These are phyloP conservation scores for Drosophila crucigera DNA, from an alignment of 2,888 invertebrate species.

Conservation along the genomic window DNA sequence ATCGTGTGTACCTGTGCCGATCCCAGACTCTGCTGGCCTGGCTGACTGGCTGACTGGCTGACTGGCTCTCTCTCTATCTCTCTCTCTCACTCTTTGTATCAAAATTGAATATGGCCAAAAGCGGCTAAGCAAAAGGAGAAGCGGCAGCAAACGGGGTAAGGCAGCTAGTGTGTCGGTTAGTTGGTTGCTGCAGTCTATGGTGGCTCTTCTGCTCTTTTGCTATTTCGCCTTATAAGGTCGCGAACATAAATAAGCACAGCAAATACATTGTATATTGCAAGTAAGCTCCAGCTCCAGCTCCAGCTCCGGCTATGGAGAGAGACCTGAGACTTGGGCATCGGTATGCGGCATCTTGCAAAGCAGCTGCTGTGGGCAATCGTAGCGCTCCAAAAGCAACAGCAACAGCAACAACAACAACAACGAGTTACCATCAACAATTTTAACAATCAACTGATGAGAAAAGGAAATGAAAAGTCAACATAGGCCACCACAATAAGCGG, in stretches of 20 bases:
- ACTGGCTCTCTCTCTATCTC: not conserved
- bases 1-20: conserved; percentile 52
- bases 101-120: conserved; percentile 78
- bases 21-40: conserved; percentile 8
- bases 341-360: conserved; percentile 61
- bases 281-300: conserved; percentile 20
- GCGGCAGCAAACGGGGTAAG: conserved; percentile 22
- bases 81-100: conserved; percentile 15
- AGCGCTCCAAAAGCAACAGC: conserved; percentile 33
- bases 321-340: conserved; percentile 32
- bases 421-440: conserved; percentile 67
- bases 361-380: conserved; percentile 61
- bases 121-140: conserved; percentile 48
- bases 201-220: conserved; percentile 59
- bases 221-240: conserved; percentile 79
- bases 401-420: conserved; percentile 25
- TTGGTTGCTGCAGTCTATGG: conserved; percentile 17
- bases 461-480: conserved; percentile 82
- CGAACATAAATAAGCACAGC: conserved; percentile 76
- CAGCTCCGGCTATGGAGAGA: conserved; percentile 4
- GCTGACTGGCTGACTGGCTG: not conserved
- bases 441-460: conserved; percentile 80
- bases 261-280: conserved; percentile 70
- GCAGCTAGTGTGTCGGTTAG: conserved; percentile 28
- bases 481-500: conserved; percentile 62